phyloP scores from a whole-genome alignment of 2,888 invertebrate species.

The Gasteruption jaculator region DNA sequence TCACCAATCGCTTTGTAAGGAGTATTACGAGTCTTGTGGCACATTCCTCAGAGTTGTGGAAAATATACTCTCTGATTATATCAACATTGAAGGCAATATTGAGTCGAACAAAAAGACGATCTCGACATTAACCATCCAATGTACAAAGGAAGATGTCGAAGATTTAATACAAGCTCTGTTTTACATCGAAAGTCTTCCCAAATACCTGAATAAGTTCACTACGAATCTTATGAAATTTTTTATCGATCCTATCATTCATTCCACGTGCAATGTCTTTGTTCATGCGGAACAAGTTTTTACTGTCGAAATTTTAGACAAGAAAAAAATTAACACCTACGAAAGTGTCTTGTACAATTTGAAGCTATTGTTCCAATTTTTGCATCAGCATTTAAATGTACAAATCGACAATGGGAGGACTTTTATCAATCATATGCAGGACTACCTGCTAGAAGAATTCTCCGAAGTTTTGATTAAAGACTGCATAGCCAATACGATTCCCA shows the following conservation, averaged over 20 bases:
- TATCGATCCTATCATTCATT: conserved; percentile 58
- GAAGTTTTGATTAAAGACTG: conserved; percentile 69
- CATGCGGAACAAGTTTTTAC: conserved; percentile 48
- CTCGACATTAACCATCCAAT: too few species aligned
- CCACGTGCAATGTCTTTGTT: conserved; percentile 51
- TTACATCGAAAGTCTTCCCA: conserved; percentile 49
- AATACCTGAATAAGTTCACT: conserved; percentile 58
- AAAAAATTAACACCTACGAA: conserved; percentile 52
- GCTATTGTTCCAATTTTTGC: conserved; percentile 58
- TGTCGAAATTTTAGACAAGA: conserved; percentile 47
- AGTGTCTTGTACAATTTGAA: conserved; percentile 59
- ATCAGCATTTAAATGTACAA: conserved; percentile 55
- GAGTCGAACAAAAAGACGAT: conserved; percentile 16
- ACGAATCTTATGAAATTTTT: conserved; percentile 58
- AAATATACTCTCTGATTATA: conserved; percentile 54
- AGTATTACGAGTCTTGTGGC: too few species aligned
- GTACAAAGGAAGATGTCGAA: conserved; percentile 38
- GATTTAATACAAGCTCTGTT: conserved; percentile 50
- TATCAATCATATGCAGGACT: conserved; percentile 54
- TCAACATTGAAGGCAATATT: conserved; percentile 52
- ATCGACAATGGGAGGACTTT: conserved; percentile 52
- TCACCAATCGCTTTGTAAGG: conserved; percentile 53
- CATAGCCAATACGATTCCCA: conserved; percentile 72
- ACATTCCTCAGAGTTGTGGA: too few species aligned
- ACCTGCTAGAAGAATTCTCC: conserved; percentile 59